Percentiles rank a stretch among this genome's conserved stretches.
Conservation (phyloP, 1,140 invertebrate species). For the Rhyzopertha dominica region DNA sequence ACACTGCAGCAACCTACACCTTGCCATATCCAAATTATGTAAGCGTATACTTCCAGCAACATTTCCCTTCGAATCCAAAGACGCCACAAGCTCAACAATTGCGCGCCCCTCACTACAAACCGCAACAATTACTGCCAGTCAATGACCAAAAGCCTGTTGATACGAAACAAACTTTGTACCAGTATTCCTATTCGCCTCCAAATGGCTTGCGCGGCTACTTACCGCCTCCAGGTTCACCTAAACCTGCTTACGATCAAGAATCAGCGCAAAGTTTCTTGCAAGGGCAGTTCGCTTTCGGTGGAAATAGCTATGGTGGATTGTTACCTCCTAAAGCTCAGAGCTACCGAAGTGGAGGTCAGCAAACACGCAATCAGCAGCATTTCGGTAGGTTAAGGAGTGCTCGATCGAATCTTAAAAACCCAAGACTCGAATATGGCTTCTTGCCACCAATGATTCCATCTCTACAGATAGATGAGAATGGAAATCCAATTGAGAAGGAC, state of each 20-base stretch:
- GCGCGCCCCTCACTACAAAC: too few species aligned
- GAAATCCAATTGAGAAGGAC: constrained; percentile 51
- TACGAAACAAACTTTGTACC: neutral
- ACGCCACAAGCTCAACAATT: too few species aligned
- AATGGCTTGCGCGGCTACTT: neutral
- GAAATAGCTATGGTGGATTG: constrained; percentile 45
- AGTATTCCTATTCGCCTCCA: neutral
- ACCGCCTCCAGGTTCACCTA: neutral
- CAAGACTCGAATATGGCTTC: constrained; percentile 75
- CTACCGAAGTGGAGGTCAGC: constrained; percentile 7
- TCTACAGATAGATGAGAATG: constrained; percentile 69
- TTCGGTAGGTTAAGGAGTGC: constrained; percentile 36
- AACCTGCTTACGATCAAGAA: neutral
- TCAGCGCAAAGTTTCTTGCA: constrained; percentile 15
- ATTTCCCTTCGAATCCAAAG: too few species aligned
- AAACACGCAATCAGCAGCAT: constrained; percentile 1
- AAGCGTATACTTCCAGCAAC: too few species aligned
- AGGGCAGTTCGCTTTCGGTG: neutral
- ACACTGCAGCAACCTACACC: too few species aligned
- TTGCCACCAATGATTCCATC: constrained; percentile 74
- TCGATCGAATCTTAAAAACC: constrained; percentile 46
- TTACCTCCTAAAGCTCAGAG: constrained; percentile 41
- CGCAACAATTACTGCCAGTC: neutral
- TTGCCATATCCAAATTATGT: too few species aligned
- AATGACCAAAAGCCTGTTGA: neutral